Conservation (phyloP, 2,888 invertebrate genomes). For the Oasisia sp. region DNA sequence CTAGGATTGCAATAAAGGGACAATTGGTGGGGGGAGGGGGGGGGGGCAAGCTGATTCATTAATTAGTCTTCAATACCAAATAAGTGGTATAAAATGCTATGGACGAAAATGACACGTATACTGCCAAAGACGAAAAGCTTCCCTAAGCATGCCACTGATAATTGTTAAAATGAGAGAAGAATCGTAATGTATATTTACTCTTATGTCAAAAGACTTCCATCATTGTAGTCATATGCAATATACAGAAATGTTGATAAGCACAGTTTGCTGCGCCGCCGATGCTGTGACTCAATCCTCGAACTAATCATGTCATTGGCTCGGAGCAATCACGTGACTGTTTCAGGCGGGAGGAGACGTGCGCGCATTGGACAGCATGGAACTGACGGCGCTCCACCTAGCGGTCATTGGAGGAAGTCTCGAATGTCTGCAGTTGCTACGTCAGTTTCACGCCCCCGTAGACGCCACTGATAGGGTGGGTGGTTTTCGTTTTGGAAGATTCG, state of each 20-base stretch:
- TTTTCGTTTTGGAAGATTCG: background rate
- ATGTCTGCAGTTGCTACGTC: background rate
- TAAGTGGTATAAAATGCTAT: too few species aligned
- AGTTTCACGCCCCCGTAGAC: background rate
- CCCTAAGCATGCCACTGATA: too few species aligned
- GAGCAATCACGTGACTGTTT: background rate
- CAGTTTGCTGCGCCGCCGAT: background rate
- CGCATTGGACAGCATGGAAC: constrained; percentile 21
- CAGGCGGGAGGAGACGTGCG: constrained; percentile 21
- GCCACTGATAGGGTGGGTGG: constrained; percentile 20
- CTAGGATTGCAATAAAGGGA: too few species aligned
- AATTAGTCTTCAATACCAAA: too few species aligned
- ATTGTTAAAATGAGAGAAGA: background rate
- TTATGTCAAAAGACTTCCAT: background rate
- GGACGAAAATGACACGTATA: too few species aligned
- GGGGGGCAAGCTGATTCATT: too few species aligned
- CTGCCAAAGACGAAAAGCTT: too few species aligned
- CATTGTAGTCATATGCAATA: background rate
- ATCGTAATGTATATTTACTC: background rate
- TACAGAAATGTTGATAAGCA: background rate
- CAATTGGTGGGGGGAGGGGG: too few species aligned
- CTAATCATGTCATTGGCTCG: background rate
- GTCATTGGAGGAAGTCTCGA: constrained; percentile 23
- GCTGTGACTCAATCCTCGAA: background rate
- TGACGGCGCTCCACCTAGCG: constrained; percentile 20